Evolutionary conservation across 2,113 vertebrate genomes (phyloP).

Genomic region (Gobiocypris rarus): DNA sequence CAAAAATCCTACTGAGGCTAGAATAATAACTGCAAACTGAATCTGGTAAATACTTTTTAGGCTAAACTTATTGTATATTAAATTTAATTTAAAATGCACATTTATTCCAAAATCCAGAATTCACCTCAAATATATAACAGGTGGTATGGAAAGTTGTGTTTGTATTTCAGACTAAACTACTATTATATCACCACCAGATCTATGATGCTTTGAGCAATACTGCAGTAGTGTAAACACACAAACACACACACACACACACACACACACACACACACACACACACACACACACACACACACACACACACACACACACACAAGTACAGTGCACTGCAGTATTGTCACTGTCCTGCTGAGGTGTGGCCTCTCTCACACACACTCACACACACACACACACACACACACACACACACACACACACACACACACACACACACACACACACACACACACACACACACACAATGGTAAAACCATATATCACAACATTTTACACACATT

Average conservation of each 20-base stretch:
- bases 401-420: constrained; percentile 4
- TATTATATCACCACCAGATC: background rate
- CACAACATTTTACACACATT: background rate
- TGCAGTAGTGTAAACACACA: background rate
- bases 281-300: constrained; percentile 5
- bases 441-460: constrained; percentile 4
- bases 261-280: background rate
- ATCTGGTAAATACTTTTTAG: background rate
- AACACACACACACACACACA: background rate
- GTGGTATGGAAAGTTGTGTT: background rate
- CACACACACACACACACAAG: background rate
- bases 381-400: background rate
- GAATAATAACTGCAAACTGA: background rate
- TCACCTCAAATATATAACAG: background rate
- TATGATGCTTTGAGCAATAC: background rate
- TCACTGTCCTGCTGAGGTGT: background rate
- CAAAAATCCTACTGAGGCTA: background rate
- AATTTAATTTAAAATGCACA: background rate
- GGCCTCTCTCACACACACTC: background rate
- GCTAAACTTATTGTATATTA: background rate
- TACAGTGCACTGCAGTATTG: background rate
- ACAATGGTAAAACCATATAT: background rate
- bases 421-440: background rate
- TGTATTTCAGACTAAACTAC: too few species aligned
- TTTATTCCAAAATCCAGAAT: background rate